Conservation (phyloP, 2,113 vertebrate genomes). For the Danionella cerebrum region DNA sequence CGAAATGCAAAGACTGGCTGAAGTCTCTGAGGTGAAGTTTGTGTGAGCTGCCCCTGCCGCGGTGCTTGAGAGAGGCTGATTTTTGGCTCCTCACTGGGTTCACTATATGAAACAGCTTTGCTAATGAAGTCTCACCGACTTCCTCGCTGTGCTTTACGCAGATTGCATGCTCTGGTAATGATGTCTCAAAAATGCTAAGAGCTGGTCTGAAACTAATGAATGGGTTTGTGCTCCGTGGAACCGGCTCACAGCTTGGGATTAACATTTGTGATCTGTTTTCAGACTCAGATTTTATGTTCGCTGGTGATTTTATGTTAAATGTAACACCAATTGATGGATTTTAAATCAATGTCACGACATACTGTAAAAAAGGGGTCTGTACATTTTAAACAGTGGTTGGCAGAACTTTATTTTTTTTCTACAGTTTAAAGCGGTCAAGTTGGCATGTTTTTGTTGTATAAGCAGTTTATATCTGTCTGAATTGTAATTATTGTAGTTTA, state of each 20-base stretch:
- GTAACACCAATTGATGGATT: no score
- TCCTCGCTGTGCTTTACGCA: background rate
- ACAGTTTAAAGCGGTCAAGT: no score
- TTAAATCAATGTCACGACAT: no score
- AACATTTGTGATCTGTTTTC: background rate
- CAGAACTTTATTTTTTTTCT: no score
- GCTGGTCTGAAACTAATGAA: background rate
- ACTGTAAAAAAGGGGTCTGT: no score
- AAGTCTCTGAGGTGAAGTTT: slow-evolving; percentile 2
- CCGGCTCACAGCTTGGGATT: background rate
- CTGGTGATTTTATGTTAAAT: no score
- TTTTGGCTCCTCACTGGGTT: slow-evolving; percentile 7
- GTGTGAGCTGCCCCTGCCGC: background rate
- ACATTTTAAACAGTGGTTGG: no score
- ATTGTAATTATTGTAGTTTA: no score
- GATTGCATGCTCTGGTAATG: background rate
- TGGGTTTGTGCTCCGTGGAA: background rate
- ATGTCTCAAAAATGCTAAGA: slow-evolving; percentile 6
- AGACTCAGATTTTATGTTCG: background rate
- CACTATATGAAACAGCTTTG: slow-evolving; percentile 12
- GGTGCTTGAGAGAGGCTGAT: background rate
- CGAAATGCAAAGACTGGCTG: slow-evolving; percentile 25
- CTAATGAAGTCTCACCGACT: slow-evolving; percentile 21
- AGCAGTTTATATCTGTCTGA: no score
- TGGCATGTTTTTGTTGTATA: no score